These are phyloP conservation scores for Lycaon pictus DNA, from an alignment of 2,113 vertebrate genomes.

Conservation along the genomic window DNA sequence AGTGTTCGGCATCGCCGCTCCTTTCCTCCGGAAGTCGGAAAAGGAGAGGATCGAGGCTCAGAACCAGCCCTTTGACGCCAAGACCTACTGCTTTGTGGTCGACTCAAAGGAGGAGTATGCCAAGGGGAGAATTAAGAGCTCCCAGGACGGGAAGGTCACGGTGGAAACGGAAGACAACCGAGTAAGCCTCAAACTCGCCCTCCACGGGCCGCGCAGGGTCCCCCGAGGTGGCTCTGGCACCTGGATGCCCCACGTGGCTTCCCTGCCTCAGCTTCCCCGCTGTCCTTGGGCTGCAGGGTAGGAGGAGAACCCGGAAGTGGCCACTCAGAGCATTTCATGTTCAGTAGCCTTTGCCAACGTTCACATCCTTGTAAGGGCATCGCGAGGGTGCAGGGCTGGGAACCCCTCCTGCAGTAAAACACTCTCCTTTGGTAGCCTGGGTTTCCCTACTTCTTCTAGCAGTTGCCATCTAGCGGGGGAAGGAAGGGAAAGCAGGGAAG, in stretches of 20 bases:
- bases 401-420: too few species aligned
- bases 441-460: background rate
- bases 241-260: accelerated
- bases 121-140: constrained; percentile 89
- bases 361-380: accelerated
- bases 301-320: background rate
- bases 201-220: accelerated
- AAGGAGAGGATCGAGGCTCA: constrained; percentile 91
- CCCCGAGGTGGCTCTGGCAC: background rate
- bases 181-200: constrained; percentile 76
- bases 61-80: constrained; percentile 92
- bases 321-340: background rate
- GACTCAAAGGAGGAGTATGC: constrained; percentile 89
- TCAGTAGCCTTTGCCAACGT: background rate
- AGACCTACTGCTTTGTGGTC: constrained; percentile 90
- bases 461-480: background rate
- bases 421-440: background rate
- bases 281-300: background rate
- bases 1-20: constrained; percentile 87
- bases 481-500: background rate
- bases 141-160: constrained; percentile 87
- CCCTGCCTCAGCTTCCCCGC: background rate
- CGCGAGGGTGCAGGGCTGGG: background rate
- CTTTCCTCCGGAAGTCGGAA: constrained; percentile 90
- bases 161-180: constrained; percentile 90